Base-by-base conservation (phyloP, 2,888 invertebrate species). In the Temnothorax ravouxi region DNA sequence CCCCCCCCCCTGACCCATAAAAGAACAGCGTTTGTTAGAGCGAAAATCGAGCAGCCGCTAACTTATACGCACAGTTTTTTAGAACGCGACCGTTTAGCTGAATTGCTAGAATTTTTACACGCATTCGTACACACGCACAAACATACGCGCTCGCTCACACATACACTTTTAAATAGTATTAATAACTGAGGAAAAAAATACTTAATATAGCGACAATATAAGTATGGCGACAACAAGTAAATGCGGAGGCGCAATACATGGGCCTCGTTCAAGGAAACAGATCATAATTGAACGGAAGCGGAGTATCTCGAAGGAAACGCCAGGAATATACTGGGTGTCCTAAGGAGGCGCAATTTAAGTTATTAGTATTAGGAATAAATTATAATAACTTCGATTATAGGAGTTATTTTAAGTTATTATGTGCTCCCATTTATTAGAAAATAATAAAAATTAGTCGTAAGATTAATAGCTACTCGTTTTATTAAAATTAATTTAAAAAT, bases 91-190 rank as follows among this genome's bases (percentile, higher is more conserved):
- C 29, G 75, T 86, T 88, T 86, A 87, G 56, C 86, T 90, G 86
- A 84, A 90, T 88, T 87, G 86, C 86, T 87, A 72, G 76, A 81
- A 62, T 89, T 61, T 86, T 88, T 86, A 87, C 90, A 90, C 86
- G 86, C 85, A 81, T 85, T 88, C 86, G 84, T 88, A 84, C 82
- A 77, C 79, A 87, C 80, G 80, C 76, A 13, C 56, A 66, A 72
- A 88, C 81, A 83, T 80, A 74, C 34, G 6, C 74, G 74, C 85
- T 79, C 84, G 80, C 66, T 64, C 77, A 84, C 71, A 85, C 74
- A 77, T 61, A 85, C 82, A 77, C 50, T 79, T 76, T 59, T 76
- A 76, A 66, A 76, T 66, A 83, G 15, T 83, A 61, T 74, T 83
- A 86, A 83, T 81, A 87, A 84, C 71, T 86, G 79, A 84, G 83